Evolutionary conservation across 2,888 invertebrate species (phyloP).

Genomic region (Sphecodes monilicornis): DNA sequence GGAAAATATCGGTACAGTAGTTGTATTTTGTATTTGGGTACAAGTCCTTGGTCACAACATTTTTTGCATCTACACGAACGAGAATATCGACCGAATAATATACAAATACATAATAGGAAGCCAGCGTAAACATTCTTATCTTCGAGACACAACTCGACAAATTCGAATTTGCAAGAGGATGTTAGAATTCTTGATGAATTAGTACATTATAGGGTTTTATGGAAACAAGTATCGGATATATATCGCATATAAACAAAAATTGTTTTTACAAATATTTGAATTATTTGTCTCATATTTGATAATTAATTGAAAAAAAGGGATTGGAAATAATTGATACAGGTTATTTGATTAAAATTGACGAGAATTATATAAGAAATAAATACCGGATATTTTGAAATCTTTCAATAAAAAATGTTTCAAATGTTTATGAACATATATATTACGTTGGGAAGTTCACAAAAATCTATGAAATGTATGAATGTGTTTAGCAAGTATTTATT

Average conservation of each 20-base stretch:
- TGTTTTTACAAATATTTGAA: not conserved
- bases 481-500: not conserved
- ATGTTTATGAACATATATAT: not conserved
- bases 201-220: not conserved
- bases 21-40: conserved; percentile 13
- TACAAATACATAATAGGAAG: not conserved
- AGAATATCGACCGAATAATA: not conserved
- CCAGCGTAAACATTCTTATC: conserved; percentile 8
- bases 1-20: conserved; percentile 15
- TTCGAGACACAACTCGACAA: not conserved
- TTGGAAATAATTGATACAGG: not conserved
- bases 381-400: not conserved
- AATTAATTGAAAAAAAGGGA: not conserved
- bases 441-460: not conserved
- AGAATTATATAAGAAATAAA: no score
- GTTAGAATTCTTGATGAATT: not conserved
- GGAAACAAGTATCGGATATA: not conserved
- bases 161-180: conserved; percentile 16
- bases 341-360: not conserved
- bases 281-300: not conserved
- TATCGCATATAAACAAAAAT: not conserved
- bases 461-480: not conserved
- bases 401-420: not conserved
- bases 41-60: conserved; percentile 10
- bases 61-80: not conserved